phyloP scores from a whole-genome alignment of 35 echinoderm and acorn worm species.

The Apostichopus japonicus region DNA sequence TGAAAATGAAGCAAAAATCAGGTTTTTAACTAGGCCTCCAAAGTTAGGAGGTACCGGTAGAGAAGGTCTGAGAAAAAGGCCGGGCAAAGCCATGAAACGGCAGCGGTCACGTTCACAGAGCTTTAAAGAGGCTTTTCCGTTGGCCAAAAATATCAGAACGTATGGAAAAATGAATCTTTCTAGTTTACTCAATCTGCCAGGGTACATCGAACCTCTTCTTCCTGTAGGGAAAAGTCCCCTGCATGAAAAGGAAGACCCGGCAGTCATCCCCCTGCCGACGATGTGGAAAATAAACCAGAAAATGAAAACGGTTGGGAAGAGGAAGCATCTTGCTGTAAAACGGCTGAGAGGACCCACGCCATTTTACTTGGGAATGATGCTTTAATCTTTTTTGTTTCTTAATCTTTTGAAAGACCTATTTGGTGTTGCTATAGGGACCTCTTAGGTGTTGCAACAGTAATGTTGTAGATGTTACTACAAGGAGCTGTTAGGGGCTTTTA shows the following conservation, averaged over 20 bases:
- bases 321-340: neutral
- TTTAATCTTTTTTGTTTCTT: neutral
- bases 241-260: neutral
- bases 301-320: slow-evolving; percentile 36
- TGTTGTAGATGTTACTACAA: no score
- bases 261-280: neutral
- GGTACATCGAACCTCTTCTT: slow-evolving; percentile 48
- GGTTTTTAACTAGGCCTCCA: slow-evolving; percentile 62
- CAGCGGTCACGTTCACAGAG: slow-evolving; percentile 58
- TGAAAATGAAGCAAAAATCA: slow-evolving; percentile 64
- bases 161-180: slow-evolving; percentile 48
- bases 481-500: no score
- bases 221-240: neutral
- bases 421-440: neutral
- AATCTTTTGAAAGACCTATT: neutral
- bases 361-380: slow-evolving; percentile 42
- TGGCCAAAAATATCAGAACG: slow-evolving; percentile 60
- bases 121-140: slow-evolving; percentile 81
- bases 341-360: neutral
- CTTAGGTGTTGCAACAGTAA: no score
- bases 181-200: slow-evolving; percentile 39
- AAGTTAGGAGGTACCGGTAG: slow-evolving; percentile 61
- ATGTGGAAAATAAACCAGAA: slow-evolving; percentile 41
- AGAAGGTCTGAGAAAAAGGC: slow-evolving; percentile 69
- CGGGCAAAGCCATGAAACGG: slow-evolving; percentile 62